Conservation (phyloP, 2,888 invertebrate species). For the Saturnia japonica region DNA sequence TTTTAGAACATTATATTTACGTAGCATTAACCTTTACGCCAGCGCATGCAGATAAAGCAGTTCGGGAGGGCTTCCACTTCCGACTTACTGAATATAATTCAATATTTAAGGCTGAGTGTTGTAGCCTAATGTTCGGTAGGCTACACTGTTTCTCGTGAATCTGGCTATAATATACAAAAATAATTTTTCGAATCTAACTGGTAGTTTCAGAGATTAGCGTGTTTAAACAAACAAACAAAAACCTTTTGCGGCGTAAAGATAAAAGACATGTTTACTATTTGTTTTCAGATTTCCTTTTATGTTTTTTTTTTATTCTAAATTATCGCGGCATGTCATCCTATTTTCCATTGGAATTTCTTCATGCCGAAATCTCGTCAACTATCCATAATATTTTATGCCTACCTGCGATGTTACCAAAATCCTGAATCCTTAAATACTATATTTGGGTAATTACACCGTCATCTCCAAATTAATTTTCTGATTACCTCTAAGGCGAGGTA, state of each 20-base stretch:
- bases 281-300: background rate
- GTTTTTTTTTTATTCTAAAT: background rate
- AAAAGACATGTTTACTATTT: background rate
- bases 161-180: too few relatives aligned
- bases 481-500: constrained; percentile 9
- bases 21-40: too few relatives aligned
- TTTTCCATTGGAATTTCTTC: background rate
- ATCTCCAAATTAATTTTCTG: constrained; percentile 9
- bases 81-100: too few relatives aligned
- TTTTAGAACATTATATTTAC: too few relatives aligned
- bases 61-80: too few relatives aligned
- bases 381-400: background rate
- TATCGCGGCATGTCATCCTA: background rate
- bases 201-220: too few relatives aligned
- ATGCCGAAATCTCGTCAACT: background rate
- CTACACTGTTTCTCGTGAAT: too few relatives aligned
- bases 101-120: too few relatives aligned
- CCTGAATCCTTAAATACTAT: background rate
- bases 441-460: background rate
- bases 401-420: constrained; percentile 14
- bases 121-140: too few relatives aligned
- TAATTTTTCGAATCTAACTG: too few relatives aligned
- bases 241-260: background rate
- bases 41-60: too few relatives aligned
- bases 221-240: too few relatives aligned